Evolutionary conservation across 2,888 invertebrate genomes (phyloP).

Genomic region (Hipparchia semele): DNA sequence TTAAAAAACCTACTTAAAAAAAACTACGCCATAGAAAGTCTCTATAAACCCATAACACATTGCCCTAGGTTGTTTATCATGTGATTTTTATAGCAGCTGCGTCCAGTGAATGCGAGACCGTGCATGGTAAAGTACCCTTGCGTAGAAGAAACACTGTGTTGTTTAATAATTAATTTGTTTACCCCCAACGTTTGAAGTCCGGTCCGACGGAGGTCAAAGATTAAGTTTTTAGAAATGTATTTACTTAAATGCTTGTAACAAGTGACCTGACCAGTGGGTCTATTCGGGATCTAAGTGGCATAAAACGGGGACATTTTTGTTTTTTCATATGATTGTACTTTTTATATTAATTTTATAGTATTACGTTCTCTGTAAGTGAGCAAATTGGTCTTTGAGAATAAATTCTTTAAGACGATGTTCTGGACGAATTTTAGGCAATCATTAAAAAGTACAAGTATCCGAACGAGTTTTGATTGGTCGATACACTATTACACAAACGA

Average conservation of each 20-base stretch:
- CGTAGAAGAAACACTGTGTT: conserved; percentile 46
- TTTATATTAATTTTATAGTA: too few species aligned
- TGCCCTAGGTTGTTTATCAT: conserved; percentile 45
- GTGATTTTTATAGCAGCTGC: conserved; percentile 50
- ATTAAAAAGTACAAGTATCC: too few species aligned
- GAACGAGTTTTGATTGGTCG: too few species aligned
- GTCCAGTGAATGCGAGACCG: conserved; percentile 42
- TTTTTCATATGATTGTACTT: too few species aligned
- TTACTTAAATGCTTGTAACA: background rate
- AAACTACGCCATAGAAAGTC: conserved; percentile 24
- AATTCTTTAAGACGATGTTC: too few species aligned
- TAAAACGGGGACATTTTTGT: too few species aligned
- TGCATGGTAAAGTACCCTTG: conserved; percentile 43
- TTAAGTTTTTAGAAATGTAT: conserved; percentile 35
- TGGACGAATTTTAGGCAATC: too few species aligned
- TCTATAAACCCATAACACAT: conserved; percentile 29
- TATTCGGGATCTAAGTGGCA: too few species aligned
- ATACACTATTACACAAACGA: too few species aligned
- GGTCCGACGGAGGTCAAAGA: conserved; percentile 58
- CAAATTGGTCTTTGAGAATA: too few species aligned
- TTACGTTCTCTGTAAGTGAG: too few species aligned
- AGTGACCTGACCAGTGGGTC: background rate
- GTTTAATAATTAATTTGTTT: conserved; percentile 69
- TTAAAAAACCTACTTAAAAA: conserved; percentile 12
- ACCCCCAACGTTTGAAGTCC: conserved; percentile 61